Conservation (phyloP, 2,797 vertebrate species). For the Knipowitschia caucasica region DNA sequence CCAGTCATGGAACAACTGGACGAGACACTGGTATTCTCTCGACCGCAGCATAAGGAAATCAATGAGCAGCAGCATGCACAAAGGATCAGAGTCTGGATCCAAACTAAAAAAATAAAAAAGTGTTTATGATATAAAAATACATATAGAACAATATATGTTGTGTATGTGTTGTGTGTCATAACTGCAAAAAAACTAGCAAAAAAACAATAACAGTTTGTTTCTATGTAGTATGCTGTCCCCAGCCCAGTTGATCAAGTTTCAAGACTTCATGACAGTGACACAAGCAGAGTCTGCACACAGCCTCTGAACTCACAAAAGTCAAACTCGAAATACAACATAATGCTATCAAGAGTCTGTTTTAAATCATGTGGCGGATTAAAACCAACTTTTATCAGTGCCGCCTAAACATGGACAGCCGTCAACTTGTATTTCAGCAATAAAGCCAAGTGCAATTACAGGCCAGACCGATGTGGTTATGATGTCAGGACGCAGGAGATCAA, state of each 20-base stretch:
- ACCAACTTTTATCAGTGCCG: conserved; percentile 17
- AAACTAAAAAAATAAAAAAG: too few species aligned
- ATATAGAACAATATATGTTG: too few species aligned
- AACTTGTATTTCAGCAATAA: conserved; percentile 26
- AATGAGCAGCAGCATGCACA: conserved; percentile 90
- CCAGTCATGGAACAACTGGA: conserved; percentile 89
- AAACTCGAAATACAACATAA: background rate
- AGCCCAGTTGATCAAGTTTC: too few species aligned
- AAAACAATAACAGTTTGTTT: too few species aligned
- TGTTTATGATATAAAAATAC: background rate
- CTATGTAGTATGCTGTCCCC: too few species aligned
- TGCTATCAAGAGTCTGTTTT: conserved; percentile 3
- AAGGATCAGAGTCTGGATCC: conserved; percentile 90
- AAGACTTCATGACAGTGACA: too few species aligned
- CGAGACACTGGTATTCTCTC: conserved; percentile 83
- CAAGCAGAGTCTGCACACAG: too few species aligned
- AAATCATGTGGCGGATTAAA: conserved; percentile 2
- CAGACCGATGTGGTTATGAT: conserved; percentile 23
- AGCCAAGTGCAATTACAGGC: conserved; percentile 18
- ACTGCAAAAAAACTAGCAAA: too few species aligned
- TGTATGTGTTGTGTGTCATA: too few species aligned
- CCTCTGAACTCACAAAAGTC: too few species aligned
- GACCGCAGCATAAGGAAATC: conserved; percentile 90
- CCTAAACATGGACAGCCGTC: conserved; percentile 10
- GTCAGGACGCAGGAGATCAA: conserved; percentile 37